Evolutionary conservation across 1,140 invertebrate species (phyloP).

Genomic region (Trinorchestia longiramus): DNA sequence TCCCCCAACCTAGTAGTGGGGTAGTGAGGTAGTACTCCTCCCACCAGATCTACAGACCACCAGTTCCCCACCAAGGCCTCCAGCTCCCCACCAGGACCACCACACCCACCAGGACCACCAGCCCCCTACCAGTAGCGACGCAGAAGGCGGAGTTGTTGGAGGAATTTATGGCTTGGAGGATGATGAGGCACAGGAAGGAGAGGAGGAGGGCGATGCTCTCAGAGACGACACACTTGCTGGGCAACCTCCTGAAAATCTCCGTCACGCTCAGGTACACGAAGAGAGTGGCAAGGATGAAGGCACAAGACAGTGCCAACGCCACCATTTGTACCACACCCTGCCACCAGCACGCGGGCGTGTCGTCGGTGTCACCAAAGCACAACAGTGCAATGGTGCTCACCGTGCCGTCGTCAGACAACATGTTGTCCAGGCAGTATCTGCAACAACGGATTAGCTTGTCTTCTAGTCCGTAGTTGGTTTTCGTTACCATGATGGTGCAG

Average conservation of each 20-base stretch:
- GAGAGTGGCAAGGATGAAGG: neutral
- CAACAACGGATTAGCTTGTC: too few relatives aligned
- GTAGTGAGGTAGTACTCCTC: too few relatives aligned
- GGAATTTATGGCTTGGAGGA: neutral
- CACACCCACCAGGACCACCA: neutral
- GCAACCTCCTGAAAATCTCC: neutral
- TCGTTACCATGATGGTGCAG: too few relatives aligned
- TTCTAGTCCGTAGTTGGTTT: too few relatives aligned
- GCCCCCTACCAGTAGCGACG: neutral
- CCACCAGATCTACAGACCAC: too few relatives aligned
- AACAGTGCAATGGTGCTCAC: neutral
- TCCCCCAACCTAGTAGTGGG: too few relatives aligned
- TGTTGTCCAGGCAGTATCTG: slow-evolving; percentile 9
- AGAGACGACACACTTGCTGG: slow-evolving; percentile 6
- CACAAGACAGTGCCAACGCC: neutral
- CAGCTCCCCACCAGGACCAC: too few relatives aligned
- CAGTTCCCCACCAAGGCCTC: too few relatives aligned
- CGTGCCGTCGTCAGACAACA: neutral
- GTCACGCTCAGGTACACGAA: slow-evolving; percentile 36
- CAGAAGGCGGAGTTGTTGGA: neutral
- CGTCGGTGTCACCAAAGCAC: neutral
- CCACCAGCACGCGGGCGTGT: neutral
- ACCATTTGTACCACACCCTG: neutral
- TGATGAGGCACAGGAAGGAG: slow-evolving; percentile 21
- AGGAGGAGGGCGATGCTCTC: slow-evolving; percentile 13